Base-by-base conservation (phyloP, 2,113 vertebrate species). In the Terrapene triunguis region DNA sequence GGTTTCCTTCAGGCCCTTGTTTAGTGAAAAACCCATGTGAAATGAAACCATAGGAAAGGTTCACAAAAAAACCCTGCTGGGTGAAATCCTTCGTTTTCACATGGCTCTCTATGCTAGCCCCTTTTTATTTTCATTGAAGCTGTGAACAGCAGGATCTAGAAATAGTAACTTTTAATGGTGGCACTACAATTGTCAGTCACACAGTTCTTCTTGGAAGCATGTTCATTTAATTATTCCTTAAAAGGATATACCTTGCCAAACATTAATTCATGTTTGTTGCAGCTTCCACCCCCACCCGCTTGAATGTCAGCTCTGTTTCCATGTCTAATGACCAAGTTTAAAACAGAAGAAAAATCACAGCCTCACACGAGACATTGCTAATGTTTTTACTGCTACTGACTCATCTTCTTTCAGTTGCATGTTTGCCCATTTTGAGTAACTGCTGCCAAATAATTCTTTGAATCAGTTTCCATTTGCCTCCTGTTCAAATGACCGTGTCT, bases 361-460 rank as follows among this genome's bases (percentile, higher is more conserved):
- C 38, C 89, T 92, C 35, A 35, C 44, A 85, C 76, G 90, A 93
- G 86, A 69, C 65, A 92, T 80, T 86, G 88, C 89, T 82, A 93
- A n/a, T 11, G 10, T 79, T 93, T 97, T 96, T 94, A 85, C 97
- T 97, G 78, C 89, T 97, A 90, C 78, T 96, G 50, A 55, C 80
- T 94, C 84, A 89, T 94, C 86, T 72, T 96, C 48, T 87, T 95
- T 96, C 94, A 92, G 87, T 92, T 92, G 35, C 42, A 72, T 38
- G 84, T 89, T 55, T 96, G 82, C 93, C 96, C 95, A 93, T 96
- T 97, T 97, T 91, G 94, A 96, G 92, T 72, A 94, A 47, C 97
- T 95, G 91, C 95, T 97, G 97, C 97, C 96, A 97, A 97, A 96
- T 76, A 91, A 85, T 42, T 55, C 82, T 95, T 92, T 94, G 89